Conservation (phyloP, 2,888 invertebrate species). For the Lycocerus yunnanus region DNA sequence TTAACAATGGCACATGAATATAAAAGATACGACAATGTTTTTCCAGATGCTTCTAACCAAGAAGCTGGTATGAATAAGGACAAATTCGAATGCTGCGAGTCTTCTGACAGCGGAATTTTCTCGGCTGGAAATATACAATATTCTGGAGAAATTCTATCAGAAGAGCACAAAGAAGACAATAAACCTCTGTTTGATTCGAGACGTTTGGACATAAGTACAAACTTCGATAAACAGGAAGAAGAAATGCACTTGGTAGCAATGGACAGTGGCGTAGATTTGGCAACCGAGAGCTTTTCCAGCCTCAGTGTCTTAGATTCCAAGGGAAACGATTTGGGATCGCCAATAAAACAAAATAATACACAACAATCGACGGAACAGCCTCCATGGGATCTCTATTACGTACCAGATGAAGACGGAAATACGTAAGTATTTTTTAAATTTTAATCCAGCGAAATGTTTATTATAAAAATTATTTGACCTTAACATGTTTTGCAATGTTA, state of each 20-base stretch:
- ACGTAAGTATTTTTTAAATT: constrained; percentile 67
- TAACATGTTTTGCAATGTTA: neutral
- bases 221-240: neutral
- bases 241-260: constrained; percentile 63
- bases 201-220: constrained; percentile 14
- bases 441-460: neutral
- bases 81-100: constrained; percentile 43
- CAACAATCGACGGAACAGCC: constrained; percentile 44
- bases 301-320: constrained; percentile 58
- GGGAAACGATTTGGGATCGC: constrained; percentile 49
- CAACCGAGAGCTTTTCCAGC: constrained; percentile 65
- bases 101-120: constrained; percentile 52
- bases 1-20: constrained; percentile 11
- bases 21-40: constrained; percentile 33
- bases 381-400: constrained; percentile 70
- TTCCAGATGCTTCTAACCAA: constrained; percentile 46
- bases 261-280: constrained; percentile 70
- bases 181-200: constrained; percentile 26
- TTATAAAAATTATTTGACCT: neutral
- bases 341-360: constrained; percentile 30
- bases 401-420: constrained; percentile 84
- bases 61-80: constrained; percentile 40
- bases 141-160: constrained; percentile 47
- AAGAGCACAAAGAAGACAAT: constrained; percentile 38
- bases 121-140: constrained; percentile 48